A percentile compares a stretch with the other conserved stretches of the same genome.
These are phyloP conservation scores for Oscheius sp. DNA, from an alignment of 2,888 invertebrate genomes.

Conservation along the genomic window DNA sequence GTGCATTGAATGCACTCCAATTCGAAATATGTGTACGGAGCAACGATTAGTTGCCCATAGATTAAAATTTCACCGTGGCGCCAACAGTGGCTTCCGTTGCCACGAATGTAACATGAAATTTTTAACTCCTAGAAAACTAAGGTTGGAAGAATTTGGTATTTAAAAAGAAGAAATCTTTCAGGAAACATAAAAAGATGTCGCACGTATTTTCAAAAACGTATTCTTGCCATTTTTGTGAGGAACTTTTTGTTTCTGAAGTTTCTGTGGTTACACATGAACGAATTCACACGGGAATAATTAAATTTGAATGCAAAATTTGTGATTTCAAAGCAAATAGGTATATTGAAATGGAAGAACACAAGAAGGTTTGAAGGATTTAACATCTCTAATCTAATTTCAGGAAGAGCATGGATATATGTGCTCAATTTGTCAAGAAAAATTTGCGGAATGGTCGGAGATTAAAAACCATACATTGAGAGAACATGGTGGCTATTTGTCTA, in stretches of 20 bases:
- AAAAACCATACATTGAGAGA: constrained; percentile 68
- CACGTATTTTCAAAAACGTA: constrained; percentile 69
- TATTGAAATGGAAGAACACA: constrained; percentile 66
- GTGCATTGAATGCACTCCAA: constrained; percentile 68
- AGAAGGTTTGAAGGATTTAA: constrained; percentile 40
- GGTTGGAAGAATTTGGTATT: constrained; percentile 26
- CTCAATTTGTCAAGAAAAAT: constrained; percentile 64
- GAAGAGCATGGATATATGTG: constrained; percentile 70
- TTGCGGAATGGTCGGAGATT: constrained; percentile 67
- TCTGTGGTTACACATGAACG: constrained; percentile 69
- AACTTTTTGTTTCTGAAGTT: constrained; percentile 67
- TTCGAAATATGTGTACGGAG: constrained; percentile 66
- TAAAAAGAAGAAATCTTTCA: background rate
- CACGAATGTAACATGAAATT: constrained; percentile 69
- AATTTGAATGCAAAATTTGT: constrained; percentile 67
- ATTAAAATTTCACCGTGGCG: constrained; percentile 60
- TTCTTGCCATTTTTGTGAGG: constrained; percentile 70
- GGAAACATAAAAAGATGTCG: constrained; percentile 70
- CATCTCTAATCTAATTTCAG: constrained; percentile 29
- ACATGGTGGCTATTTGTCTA: constrained; percentile 69
- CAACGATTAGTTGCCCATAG: constrained; percentile 53
- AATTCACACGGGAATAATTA: constrained; percentile 70
- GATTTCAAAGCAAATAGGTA: constrained; percentile 62
- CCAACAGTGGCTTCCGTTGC: constrained; percentile 67
- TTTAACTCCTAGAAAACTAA: constrained; percentile 68